Conservation (phyloP, 2,113 vertebrate species). For the Mustela nigripes region DNA sequence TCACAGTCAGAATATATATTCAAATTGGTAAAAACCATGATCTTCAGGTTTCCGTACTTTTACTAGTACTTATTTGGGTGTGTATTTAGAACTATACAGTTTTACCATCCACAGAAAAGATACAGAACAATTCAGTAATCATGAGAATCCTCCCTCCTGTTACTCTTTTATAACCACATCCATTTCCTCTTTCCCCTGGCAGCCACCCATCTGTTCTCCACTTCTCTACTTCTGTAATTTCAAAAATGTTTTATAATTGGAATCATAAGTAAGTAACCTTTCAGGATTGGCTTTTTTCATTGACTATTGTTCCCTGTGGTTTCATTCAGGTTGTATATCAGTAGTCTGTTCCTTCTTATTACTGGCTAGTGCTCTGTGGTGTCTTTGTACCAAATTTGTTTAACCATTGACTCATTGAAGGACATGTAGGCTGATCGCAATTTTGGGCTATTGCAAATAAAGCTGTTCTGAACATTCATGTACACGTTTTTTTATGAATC, state of each 20-base stretch:
- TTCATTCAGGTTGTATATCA: not conserved
- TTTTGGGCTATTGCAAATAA: not conserved
- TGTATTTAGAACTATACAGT: not conserved
- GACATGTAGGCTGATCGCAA: not conserved
- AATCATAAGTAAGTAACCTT: not conserved
- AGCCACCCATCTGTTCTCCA: not conserved
- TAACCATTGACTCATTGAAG: not conserved
- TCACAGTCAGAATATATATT: not conserved
- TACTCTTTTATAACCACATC: not conserved
- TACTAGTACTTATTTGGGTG: not conserved
- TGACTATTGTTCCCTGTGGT: not conserved
- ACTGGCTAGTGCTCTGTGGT: not conserved
- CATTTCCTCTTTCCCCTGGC: not conserved
- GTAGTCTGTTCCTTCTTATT: not conserved
- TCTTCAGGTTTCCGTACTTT: not conserved
- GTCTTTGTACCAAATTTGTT: not conserved
- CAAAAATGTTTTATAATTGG: not conserved
- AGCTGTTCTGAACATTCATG: not conserved
- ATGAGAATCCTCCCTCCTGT: not conserved
- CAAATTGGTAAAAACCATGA: not conserved
- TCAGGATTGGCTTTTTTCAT: not conserved
- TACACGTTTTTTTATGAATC: not conserved
- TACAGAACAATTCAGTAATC: not conserved
- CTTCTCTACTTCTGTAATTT: constrained; percentile 25
- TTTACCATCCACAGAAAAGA: not conserved